A percentile compares a stretch with the other conserved stretches of the same genome.
Evolutionary conservation across 2,113 vertebrate genomes (phyloP).

Genomic region (Coryphaenoides rupestris): DNA sequence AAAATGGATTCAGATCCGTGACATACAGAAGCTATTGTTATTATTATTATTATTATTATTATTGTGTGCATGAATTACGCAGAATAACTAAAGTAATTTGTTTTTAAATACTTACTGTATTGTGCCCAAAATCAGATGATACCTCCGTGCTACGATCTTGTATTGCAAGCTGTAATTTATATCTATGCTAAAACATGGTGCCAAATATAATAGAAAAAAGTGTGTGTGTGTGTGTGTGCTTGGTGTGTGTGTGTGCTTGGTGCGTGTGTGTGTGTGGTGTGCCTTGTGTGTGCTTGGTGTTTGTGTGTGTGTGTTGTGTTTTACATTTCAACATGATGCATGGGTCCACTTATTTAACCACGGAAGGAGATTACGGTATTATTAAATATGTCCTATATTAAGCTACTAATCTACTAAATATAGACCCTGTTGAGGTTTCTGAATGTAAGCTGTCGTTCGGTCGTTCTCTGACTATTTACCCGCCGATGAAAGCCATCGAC

Average conservation of each 20-base stretch:
- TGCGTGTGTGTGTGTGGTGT: constrained; percentile 1
- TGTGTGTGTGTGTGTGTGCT: constrained; percentile 3
- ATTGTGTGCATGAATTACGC: constrained; percentile 36
- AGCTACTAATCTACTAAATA: constrained; percentile 25
- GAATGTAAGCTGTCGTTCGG: constrained; percentile 62
- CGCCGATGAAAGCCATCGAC: constrained; percentile 13
- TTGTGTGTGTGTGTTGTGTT: constrained; percentile 3
- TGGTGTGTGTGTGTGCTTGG: neutral
- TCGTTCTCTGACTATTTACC: constrained; percentile 6
- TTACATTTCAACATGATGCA: constrained; percentile 34
- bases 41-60: constrained; percentile 18
- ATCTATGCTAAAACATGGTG: constrained; percentile 64
- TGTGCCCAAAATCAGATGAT: constrained; percentile 60
- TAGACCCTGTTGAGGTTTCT: constrained; percentile 36
- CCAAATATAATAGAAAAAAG: constrained; percentile 55
- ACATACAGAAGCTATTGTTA: constrained; percentile 9
- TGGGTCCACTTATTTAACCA: constrained; percentile 30
- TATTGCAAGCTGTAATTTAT: constrained; percentile 53
- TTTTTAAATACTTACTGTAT: constrained; percentile 44
- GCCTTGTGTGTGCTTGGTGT: constrained; percentile 1
- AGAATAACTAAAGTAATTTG: constrained; percentile 38
- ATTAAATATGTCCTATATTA: constrained; percentile 21
- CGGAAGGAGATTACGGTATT: constrained; percentile 6
- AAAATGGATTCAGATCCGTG: constrained; percentile 16
- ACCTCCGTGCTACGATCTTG: constrained; percentile 53